Evolutionary conservation across 2,888 invertebrate species (phyloP).

Genomic region (Cenopis cana): DNA sequence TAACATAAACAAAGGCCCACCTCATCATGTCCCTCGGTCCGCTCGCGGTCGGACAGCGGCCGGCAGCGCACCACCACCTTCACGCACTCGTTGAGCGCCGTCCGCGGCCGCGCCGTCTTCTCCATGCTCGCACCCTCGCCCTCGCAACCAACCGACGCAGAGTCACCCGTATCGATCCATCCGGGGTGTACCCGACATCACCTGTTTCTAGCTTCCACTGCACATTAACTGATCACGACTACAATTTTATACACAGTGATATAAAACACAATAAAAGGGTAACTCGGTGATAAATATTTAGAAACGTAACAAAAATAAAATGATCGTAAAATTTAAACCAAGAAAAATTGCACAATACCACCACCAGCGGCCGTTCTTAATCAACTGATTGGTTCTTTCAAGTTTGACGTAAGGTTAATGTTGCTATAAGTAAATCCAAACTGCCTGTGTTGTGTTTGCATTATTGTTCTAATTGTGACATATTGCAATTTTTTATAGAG

Average conservation of each 20-base stretch:
- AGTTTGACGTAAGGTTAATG: constrained; percentile 51
- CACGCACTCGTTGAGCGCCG: constrained; percentile 92
- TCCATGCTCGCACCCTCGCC: constrained; percentile 74
- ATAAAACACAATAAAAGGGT: constrained; percentile 59
- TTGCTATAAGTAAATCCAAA: constrained; percentile 23
- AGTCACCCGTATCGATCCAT: constrained; percentile 83
- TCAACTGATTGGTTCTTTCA: constrained; percentile 67
- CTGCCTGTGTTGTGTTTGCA: background rate
- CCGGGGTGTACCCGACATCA: constrained; percentile 74
- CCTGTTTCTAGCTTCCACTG: constrained; percentile 64
- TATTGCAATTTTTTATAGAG: background rate
- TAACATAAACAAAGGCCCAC: constrained; percentile 63
- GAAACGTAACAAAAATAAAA: constrained; percentile 70
- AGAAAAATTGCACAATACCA: constrained; percentile 61
- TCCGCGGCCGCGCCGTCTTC: constrained; percentile 80
- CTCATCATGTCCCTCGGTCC: constrained; percentile 88
- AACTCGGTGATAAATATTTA: constrained; percentile 69
- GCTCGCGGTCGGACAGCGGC: constrained; percentile 96
- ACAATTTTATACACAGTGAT: constrained; percentile 51
- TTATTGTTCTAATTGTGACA: background rate
- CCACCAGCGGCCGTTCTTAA: constrained; percentile 67
- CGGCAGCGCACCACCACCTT: constrained; percentile 99
- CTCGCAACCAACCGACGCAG: constrained; percentile 64
- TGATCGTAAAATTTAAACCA: constrained; percentile 72
- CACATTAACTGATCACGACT: constrained; percentile 49